Percentiles rank a stretch among this genome's conserved stretches.
phyloP scores from a whole-genome alignment of 2,113 vertebrate genomes.

The Leucoraja erinaceus region DNA sequence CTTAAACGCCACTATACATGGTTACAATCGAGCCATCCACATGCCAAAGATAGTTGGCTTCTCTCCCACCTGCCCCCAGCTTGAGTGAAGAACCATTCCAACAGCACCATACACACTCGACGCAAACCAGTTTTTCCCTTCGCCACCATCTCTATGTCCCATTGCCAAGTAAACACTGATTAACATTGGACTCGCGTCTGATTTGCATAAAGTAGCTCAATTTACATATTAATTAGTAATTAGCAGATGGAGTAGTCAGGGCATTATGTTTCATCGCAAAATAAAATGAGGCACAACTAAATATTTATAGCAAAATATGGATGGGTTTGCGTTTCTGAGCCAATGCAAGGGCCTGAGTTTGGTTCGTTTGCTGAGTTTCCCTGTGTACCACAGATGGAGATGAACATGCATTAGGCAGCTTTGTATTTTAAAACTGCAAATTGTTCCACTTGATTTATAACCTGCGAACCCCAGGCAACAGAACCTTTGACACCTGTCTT shows the following conservation, averaged over 20 bases:
- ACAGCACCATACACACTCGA: background rate
- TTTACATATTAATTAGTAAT: slow-evolving; percentile 28
- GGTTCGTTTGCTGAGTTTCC: background rate
- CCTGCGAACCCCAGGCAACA: too few species aligned
- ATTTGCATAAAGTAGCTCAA: slow-evolving; percentile 13
- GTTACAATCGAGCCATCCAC: too few species aligned
- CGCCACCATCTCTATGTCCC: background rate
- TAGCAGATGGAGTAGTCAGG: slow-evolving; percentile 13
- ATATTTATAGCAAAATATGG: slow-evolving; percentile 12
- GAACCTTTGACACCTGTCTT: background rate
- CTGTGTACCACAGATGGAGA: background rate
- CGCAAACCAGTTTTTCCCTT: background rate
- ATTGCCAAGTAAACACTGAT: background rate
- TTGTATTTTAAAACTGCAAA: background rate
- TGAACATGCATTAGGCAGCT: slow-evolving; percentile 2
- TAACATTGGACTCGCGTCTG: background rate
- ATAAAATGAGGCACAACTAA: background rate
- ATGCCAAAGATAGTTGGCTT: too few species aligned
- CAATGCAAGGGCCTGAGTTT: background rate
- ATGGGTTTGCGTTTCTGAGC: background rate
- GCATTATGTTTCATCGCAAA: background rate
- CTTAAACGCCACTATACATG: too few species aligned
- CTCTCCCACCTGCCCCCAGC: too few species aligned
- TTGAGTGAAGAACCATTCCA: background rate
- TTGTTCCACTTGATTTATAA: background rate